Evolutionary conservation across 1,140 invertebrate species (phyloP).

Genomic region (Spodoptera frugiperda): DNA sequence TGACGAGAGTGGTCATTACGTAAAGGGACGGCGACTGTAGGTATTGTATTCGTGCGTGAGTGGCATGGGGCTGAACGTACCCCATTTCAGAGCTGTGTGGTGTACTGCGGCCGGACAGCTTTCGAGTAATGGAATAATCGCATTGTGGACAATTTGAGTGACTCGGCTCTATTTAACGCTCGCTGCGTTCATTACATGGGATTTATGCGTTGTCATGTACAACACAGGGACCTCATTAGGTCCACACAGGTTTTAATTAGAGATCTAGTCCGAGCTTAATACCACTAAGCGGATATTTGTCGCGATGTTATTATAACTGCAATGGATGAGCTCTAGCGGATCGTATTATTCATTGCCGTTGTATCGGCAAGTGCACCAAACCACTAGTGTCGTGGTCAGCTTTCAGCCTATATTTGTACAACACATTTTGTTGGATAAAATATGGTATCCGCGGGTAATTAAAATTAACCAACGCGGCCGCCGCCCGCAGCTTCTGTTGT

Average conservation of each 20-base stretch:
- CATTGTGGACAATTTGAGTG: slow-evolving; percentile 81
- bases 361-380: slow-evolving; percentile 33
- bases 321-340: slow-evolving; percentile 2
- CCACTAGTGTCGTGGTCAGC: slow-evolving; percentile 55
- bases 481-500: slow-evolving; percentile 59
- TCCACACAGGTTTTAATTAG: slow-evolving; percentile 78
- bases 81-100: slow-evolving; percentile 50
- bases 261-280: slow-evolving; percentile 55
- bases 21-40: slow-evolving; percentile 15
- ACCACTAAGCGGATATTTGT: slow-evolving; percentile 43
- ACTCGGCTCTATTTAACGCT: slow-evolving; percentile 79
- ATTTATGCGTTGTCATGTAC: slow-evolving; percentile 83
- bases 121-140: slow-evolving; percentile 79
- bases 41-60: slow-evolving; percentile 11
- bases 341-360: slow-evolving; percentile 23
- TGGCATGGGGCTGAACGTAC: slow-evolving; percentile 27
- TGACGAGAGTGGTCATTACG: slow-evolving; percentile 46
- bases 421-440: slow-evolving; percentile 70
- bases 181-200: slow-evolving; percentile 78
- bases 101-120: slow-evolving; percentile 60
- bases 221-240: slow-evolving; percentile 76
- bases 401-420: slow-evolving; percentile 61
- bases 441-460: slow-evolving; percentile 76
- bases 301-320: slow-evolving; percentile 29
- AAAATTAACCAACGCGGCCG: slow-evolving; percentile 72